Evolutionary conservation across 2,888 invertebrate species (phyloP), one percentile per base, ranked within the genome.

Genomic region (Copidosoma aretas): DNA sequence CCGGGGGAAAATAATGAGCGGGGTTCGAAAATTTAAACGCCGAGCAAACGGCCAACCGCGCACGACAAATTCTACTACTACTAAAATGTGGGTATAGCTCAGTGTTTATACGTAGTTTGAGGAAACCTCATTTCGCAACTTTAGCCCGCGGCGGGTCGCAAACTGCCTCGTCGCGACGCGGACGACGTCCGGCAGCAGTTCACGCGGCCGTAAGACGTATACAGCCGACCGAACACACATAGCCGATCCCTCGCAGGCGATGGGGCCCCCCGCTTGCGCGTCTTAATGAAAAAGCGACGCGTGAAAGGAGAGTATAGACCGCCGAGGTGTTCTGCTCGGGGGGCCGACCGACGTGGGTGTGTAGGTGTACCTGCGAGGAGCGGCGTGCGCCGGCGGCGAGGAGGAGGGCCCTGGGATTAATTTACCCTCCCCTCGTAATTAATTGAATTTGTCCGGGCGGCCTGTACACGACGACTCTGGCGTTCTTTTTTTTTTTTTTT

Each of bases 251-350:
- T 46, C 17, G 43, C 8, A 56, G 57, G 17, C 46, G 67, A 73
- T 73, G 67, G 68, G 43, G 15, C 43, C 12, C 3, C 3, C 43
- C 41, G 32, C n/a, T 32, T 19, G 22, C 65, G 65, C 53, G 65
- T 69, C 69, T 65, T 62, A 69, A 65, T 69, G 69, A 69, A 69
- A 69, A 65, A 69, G 52, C 53, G 22, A 49, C 53, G 62, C 53
- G 53, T 15, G 32, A 39, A 32, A 51, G 58, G 43, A 46, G 43
- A 46, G n/a, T n/a, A n/a, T n/a, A n/a, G 43, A 46, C 51, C 46
- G 32, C 32, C n/a, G n/a, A n/a, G n/a, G n/a, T n/a, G n/a, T n/a
- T n/a, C 19, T 25, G 32, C 32, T 60, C 25, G 52, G 49, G 17
- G 43, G 43, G 43, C 12, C 43, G 43, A 8, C 8, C 12, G 32